phyloP scores from a whole-genome alignment of 1,140 invertebrate species.

The Aphis gossypii region DNA sequence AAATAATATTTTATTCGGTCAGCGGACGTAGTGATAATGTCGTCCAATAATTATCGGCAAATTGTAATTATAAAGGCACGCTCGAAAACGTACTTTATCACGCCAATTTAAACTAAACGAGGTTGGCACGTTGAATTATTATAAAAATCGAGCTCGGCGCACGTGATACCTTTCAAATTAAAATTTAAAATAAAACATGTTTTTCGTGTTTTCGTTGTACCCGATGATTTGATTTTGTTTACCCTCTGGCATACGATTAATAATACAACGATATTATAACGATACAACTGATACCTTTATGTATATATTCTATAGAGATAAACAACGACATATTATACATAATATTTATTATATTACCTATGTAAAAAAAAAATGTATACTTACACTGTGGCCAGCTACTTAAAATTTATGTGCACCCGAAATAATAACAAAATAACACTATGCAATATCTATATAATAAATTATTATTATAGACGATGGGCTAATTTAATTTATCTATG shows the following conservation, averaged over 20 bases:
- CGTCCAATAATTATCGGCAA: not conserved
- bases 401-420: not conserved
- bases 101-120: not conserved
- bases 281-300: not conserved
- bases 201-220: not conserved
- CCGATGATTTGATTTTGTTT: not conserved
- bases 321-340: not conserved
- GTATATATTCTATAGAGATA: not conserved
- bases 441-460: not conserved
- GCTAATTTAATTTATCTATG: not conserved
- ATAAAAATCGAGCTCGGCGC: not conserved
- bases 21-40: not conserved
- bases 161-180: not conserved
- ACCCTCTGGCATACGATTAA: not conserved
- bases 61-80: not conserved
- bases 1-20: not conserved
- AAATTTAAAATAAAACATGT: not conserved
- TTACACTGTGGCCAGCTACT: not conserved
- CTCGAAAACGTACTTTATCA: conserved; percentile 6
- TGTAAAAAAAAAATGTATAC: not conserved
- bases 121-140: not conserved
- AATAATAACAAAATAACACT: not conserved
- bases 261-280: not conserved
- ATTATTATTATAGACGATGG: not conserved
- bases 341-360: not conserved